Base-by-base conservation (phyloP, 2,797 vertebrate genomes). In the Fratercula arctica region DNA sequence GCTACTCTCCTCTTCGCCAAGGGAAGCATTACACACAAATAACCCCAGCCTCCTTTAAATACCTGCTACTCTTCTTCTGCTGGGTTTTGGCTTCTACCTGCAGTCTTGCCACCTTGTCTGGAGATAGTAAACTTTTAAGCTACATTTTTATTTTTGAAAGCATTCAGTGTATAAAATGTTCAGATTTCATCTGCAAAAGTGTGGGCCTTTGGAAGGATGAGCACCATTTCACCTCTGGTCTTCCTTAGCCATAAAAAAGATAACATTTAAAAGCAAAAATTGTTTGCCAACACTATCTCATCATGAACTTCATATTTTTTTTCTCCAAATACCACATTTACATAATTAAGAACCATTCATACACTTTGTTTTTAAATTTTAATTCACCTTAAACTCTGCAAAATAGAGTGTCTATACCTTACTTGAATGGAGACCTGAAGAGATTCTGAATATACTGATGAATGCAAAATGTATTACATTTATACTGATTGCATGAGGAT, bases 331-430 rank as follows among this genome's bases (percentile, higher is more conserved):
- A 35, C 3, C 15, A 60, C 4, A 68, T 77, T 83, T 74, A 77
- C 56, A 46, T 92, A 80, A 94, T 89, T 93, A 94, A 90, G 70
- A 90, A 53, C 23, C 20, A 64, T 80, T 93, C 53, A 57, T 64
- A 74, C 11, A 48, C 19, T 61, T 91, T 33, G 9, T 6, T 73
- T 87, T 90, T 68, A 85, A 87, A 72, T 75, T 83, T 91, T 68
- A 78, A 66, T 84, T 90, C 35, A 75, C 61, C 35, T 84, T 56
- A 89, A 95, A 64, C 5, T 81, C 66, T 67, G 35, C 37, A 83
- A 85, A 87, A 63, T 39, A 82, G 9, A 72, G 5, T 53, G 37
- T 29, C 53, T 72, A 7, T 74, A 51, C 31, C 60, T 68, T 33
- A 78, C 14, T 84, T 77, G 61, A 78, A 8, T n/a, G 28, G 28